phyloP scores from a whole-genome alignment of 2,113 vertebrate genomes.

The Aphyosemion australe region DNA sequence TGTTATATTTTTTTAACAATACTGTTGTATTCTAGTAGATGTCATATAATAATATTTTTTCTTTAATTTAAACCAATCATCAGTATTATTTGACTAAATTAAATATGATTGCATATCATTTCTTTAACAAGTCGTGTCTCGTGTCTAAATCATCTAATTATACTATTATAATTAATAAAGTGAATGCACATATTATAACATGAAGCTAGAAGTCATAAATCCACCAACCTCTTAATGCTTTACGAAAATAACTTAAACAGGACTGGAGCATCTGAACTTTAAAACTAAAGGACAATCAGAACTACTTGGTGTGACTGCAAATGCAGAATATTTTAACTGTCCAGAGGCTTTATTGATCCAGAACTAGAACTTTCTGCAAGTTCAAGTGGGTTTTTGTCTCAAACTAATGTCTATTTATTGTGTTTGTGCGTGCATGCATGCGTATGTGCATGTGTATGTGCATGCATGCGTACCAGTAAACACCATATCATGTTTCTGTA shows the following conservation, averaged over 20 bases:
- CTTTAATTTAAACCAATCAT: background rate
- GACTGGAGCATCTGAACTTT: background rate
- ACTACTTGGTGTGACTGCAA: background rate
- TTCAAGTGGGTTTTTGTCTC: background rate
- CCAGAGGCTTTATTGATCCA: background rate
- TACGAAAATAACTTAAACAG: conserved; percentile 1
- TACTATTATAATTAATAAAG: too few relatives aligned
- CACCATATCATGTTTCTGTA: too few relatives aligned
- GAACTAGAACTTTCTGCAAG: background rate
- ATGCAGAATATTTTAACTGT: background rate
- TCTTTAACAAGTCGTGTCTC: too few relatives aligned
- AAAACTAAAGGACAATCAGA: background rate
- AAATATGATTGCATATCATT: too few relatives aligned
- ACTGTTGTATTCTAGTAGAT: too few relatives aligned
- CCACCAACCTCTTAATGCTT: background rate
- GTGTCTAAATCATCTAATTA: background rate
- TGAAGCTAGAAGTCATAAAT: background rate
- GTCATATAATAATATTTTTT: too few relatives aligned
- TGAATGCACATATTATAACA: background rate
- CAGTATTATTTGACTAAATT: background rate
- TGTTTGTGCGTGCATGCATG: background rate
- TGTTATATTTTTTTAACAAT: too few relatives aligned
- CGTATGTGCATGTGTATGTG: background rate
- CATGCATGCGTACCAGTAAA: too few relatives aligned
- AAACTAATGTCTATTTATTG: too few relatives aligned